Percentiles rank a stretch among this genome's conserved stretches.
These are phyloP conservation scores for Entelurus aequoreus DNA, from an alignment of 2,113 vertebrate species.

Conservation along the genomic window DNA sequence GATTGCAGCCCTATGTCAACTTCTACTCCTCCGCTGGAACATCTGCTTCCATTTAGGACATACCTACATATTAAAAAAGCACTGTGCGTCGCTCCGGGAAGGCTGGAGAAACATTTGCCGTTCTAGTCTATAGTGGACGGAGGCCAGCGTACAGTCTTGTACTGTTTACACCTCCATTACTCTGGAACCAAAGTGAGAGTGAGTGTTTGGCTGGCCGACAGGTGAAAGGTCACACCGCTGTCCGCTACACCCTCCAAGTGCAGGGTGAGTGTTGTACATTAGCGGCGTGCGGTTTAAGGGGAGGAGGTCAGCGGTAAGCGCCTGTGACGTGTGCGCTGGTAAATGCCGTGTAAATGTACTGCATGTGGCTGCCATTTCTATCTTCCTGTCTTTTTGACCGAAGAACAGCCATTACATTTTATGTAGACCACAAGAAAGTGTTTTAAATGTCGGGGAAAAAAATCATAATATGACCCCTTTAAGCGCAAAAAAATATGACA, in stretches of 20 bases:
- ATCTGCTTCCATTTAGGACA: conserved; percentile 79
- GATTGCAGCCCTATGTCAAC: conserved; percentile 72
- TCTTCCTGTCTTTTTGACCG: background rate
- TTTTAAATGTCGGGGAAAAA: no score
- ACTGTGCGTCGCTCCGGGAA: conserved; percentile 37
- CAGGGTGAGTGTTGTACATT: no score
- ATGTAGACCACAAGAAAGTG: no score
- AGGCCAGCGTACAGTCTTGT: conserved; percentile 25
- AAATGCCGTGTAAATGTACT: no score
- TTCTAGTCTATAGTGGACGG: conserved; percentile 56
- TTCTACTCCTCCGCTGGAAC: conserved; percentile 49
- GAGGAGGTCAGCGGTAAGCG: no score
- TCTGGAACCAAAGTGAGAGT: background rate
- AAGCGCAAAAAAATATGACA: no score
- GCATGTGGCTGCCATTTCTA: background rate
- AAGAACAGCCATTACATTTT: no score
- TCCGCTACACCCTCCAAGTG: no score
- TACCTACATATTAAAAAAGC: conserved; percentile 66
- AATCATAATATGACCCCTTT: no score
- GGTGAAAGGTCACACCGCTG: no score
- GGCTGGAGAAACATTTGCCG: conserved; percentile 61
- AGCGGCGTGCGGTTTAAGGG: no score
- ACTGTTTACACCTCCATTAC: conserved; percentile 21
- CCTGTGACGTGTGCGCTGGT: no score
- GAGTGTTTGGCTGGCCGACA: background rate